phyloP scores from a whole-genome alignment of 2,888 invertebrate genomes.

The Caenorhabditis macrosperma region DNA sequence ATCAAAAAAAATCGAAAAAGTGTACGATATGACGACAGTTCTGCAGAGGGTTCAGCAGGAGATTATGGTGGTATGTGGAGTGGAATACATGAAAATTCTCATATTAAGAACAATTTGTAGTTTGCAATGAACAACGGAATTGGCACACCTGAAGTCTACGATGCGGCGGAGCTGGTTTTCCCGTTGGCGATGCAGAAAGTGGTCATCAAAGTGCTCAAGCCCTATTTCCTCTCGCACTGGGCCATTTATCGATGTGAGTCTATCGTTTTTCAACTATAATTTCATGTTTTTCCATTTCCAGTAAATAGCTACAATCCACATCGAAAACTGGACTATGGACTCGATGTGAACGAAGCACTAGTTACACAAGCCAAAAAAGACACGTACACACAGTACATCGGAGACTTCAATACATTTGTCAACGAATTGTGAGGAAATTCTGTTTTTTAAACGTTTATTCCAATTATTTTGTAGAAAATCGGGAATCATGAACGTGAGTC shows the following conservation, averaged over 20 bases:
- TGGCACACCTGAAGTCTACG: conserved; percentile 21
- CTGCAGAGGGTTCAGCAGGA: conserved; percentile 42
- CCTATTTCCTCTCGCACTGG: conserved; percentile 48
- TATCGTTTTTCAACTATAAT: not conserved
- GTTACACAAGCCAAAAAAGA: conserved; percentile 1
- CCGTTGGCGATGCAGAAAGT: conserved; percentile 27
- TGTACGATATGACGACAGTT: conserved; percentile 45
- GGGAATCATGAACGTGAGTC: conserved; percentile 29
- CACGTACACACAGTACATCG: conserved; percentile 24
- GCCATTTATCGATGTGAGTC: conserved; percentile 20
- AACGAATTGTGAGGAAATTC: conserved; percentile 33
- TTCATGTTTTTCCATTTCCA: conserved; percentile 16
- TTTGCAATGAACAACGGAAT: conserved; percentile 15
- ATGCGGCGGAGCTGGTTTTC: conserved; percentile 42
- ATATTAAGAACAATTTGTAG: too few relatives aligned
- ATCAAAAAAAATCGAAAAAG: conserved; percentile 36
- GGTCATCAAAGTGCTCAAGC: conserved; percentile 30
- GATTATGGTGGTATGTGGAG: conserved; percentile 12
- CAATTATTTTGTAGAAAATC: conserved; percentile 19
- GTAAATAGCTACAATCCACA: conserved; percentile 11
- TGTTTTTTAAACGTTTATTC: not conserved
- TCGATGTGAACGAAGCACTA: conserved; percentile 19
- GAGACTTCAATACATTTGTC: conserved; percentile 32
- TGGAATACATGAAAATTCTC: not conserved
- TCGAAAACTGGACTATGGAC: conserved; percentile 22